phyloP scores from a whole-genome alignment of 2,113 vertebrate species.

The Thermophis baileyi region DNA sequence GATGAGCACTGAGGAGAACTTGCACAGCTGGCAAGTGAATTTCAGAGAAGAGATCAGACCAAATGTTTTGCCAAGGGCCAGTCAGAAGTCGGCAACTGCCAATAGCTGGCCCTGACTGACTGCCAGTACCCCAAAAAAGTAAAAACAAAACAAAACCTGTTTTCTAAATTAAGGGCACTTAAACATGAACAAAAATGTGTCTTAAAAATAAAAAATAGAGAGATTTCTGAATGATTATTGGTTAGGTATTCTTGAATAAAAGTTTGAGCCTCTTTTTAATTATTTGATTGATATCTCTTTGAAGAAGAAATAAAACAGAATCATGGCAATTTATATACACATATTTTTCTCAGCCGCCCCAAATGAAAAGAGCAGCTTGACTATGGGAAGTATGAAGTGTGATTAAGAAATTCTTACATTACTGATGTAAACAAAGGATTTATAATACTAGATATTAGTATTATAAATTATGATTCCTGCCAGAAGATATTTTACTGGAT shows the following conservation, averaged over 20 bases:
- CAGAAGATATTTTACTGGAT: not conserved
- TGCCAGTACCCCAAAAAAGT: constrained; percentile 13
- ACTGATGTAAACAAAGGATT: not conserved
- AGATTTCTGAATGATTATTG: constrained; percentile 37
- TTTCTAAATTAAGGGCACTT: constrained; percentile 58
- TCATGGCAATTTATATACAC: not conserved
- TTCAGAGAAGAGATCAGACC: constrained; percentile 14
- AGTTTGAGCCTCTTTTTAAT: constrained; percentile 16
- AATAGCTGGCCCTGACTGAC: constrained; percentile 44
- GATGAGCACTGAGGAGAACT: constrained; percentile 29
- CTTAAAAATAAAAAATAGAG: constrained; percentile 3
- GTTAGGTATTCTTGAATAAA: constrained; percentile 41
- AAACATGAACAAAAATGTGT: constrained; percentile 32
- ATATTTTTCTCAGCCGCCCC: too few species aligned
- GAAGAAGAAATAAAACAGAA: constrained; percentile 33
- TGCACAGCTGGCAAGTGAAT: constrained; percentile 24
- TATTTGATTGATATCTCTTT: constrained; percentile 56
- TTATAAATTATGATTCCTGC: not conserved
- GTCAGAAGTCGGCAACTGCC: constrained; percentile 41
- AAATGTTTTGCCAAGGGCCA: constrained; percentile 55
- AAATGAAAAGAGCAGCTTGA: not conserved
- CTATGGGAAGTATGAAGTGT: not conserved
- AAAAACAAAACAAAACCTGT: constrained; percentile 36
- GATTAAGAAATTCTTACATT: not conserved
- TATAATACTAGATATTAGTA: not conserved